Evolutionary conservation across 2,113 vertebrate genomes (phyloP).

Genomic region (Bufo gargarizans): DNA sequence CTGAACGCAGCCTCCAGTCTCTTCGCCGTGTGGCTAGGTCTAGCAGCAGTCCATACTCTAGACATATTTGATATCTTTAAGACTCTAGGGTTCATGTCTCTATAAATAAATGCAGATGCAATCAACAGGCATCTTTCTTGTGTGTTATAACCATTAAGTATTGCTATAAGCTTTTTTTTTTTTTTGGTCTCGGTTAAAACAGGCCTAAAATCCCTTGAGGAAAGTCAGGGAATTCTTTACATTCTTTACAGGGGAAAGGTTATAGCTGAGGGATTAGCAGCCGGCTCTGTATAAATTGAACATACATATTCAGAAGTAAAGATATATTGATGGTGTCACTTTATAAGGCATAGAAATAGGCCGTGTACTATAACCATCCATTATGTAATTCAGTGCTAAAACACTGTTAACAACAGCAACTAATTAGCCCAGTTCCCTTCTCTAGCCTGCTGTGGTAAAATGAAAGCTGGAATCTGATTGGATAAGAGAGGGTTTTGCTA

Average conservation of each 20-base stretch:
- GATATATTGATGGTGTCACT: background rate
- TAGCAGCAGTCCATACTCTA: background rate
- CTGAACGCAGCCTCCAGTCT: background rate
- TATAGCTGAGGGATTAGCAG: conserved; percentile 22
- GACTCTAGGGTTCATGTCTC: background rate
- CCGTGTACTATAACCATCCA: background rate
- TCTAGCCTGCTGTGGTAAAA: too few relatives aligned
- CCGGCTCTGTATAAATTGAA: conserved; percentile 8
- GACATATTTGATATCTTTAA: background rate
- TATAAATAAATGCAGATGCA: background rate
- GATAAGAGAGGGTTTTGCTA: too few relatives aligned
- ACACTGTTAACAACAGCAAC: too few relatives aligned
- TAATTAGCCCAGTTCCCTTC: too few relatives aligned
- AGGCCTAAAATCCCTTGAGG: conserved; percentile 36
- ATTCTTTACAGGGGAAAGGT: conserved; percentile 55
- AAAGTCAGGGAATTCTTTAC: conserved; percentile 44
- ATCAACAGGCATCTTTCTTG: background rate
- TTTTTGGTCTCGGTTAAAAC: conserved; percentile 30
- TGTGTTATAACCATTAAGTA: conserved; percentile 30
- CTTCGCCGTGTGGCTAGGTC: too few relatives aligned
- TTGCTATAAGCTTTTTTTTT: conserved; percentile 13
- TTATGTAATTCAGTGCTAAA: background rate
- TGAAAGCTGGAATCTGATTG: too few relatives aligned
- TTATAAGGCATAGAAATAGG: background rate
- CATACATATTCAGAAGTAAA: background rate